Conservation (phyloP, 2,797 vertebrate genomes). For the Natrix natrix region DNA sequence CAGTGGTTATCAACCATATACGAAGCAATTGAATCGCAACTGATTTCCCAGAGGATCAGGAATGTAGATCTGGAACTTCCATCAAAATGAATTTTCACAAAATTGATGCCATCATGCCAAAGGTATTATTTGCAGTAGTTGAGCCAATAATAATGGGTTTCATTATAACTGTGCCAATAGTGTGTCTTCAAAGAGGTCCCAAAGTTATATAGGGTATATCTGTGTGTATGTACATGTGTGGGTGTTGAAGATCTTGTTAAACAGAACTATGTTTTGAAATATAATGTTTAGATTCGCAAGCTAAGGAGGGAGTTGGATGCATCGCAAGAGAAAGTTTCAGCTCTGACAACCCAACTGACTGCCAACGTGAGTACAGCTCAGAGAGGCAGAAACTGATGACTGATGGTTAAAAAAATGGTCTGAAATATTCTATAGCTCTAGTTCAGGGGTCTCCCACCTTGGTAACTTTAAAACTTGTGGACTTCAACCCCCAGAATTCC, state of each 20-base stretch:
- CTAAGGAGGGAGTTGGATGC: constrained; percentile 92
- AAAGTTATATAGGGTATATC: not conserved
- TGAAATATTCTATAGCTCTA: not conserved
- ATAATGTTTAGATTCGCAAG: constrained; percentile 86
- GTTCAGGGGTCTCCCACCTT: no score
- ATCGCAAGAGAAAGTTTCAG: constrained; percentile 97
- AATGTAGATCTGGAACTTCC: not conserved
- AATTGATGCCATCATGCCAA: not conserved
- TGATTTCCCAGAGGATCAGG: not conserved
- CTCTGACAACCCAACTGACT: constrained; percentile 93
- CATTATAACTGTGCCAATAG: not conserved
- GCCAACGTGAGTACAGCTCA: constrained; percentile 85
- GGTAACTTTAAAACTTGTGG: no score
- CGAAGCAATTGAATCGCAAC: not conserved
- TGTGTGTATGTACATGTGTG: not conserved
- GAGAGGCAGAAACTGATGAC: not conserved
- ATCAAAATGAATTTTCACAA: not conserved
- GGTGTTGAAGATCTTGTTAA: not conserved
- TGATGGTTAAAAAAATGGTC: not conserved
- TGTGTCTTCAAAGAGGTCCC: not conserved
- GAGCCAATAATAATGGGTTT: not conserved
- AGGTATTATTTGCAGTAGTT: not conserved
- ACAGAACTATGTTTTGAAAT: constrained; percentile 40
- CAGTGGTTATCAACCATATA: not conserved
- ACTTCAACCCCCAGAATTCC: no score